These are phyloP conservation scores for Megastigmus dorsalis DNA, from an alignment of 2,888 invertebrate species.

Conservation along the genomic window DNA sequence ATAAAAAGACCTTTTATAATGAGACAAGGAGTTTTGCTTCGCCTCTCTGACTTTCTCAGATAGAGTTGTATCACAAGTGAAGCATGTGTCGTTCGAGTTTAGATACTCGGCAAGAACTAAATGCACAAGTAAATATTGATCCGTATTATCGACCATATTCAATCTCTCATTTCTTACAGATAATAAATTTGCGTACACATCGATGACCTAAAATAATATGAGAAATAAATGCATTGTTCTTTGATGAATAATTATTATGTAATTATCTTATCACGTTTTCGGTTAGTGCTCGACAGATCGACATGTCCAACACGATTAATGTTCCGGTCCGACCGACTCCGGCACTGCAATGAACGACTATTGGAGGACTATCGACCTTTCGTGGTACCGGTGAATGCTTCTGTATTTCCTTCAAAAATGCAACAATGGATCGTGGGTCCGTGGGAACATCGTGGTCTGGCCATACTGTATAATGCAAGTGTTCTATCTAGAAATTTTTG, in stretches of 20 bases:
- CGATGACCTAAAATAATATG: slow-evolving; percentile 57
- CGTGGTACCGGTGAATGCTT: slow-evolving; percentile 63
- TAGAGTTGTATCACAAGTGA: slow-evolving; percentile 70
- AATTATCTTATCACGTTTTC: slow-evolving; percentile 63
- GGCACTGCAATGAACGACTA: slow-evolving; percentile 79
- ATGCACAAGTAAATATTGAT: slow-evolving; percentile 75
- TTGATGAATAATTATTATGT: not conserved
- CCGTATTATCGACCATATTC: slow-evolving; percentile 69
- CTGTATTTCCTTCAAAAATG: slow-evolving; percentile 69
- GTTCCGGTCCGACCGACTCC: slow-evolving; percentile 80
- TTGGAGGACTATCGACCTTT: slow-evolving; percentile 70
- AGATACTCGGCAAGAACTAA: slow-evolving; percentile 74
- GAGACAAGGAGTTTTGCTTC: slow-evolving; percentile 62
- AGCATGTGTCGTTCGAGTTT: slow-evolving; percentile 67
- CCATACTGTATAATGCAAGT: slow-evolving; percentile 76
- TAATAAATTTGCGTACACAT: slow-evolving; percentile 60
- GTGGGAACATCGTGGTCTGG: slow-evolving; percentile 76
- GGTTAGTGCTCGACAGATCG: slow-evolving; percentile 74
- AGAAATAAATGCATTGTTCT: too few relatives aligned
- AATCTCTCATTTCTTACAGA: slow-evolving; percentile 61
- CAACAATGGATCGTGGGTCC: slow-evolving; percentile 70
- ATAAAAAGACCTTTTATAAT: slow-evolving; percentile 67
- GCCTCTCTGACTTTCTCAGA: slow-evolving; percentile 61
- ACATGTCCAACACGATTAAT: slow-evolving; percentile 78
- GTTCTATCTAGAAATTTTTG: slow-evolving; percentile 72